phyloP scores from a whole-genome alignment of 2,888 invertebrate species.

The Eupithecia inturbata region DNA sequence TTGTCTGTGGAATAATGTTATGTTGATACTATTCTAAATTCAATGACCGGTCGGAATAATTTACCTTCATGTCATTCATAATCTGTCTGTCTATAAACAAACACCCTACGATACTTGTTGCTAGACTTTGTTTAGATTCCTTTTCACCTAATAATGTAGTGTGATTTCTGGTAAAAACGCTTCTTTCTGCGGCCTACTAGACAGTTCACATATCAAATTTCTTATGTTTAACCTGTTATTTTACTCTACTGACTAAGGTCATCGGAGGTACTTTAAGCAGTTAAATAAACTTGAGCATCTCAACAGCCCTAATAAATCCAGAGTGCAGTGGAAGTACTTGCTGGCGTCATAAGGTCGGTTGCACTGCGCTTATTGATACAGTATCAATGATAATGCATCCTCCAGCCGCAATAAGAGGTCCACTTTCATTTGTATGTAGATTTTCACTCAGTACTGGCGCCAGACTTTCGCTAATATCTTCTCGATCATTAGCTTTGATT shows the following conservation, averaged over 20 bases:
- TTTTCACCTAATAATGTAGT: background rate
- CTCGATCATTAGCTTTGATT: background rate
- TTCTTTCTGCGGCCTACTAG: background rate
- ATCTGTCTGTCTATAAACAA: background rate
- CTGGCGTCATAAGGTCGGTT: constrained; percentile 46
- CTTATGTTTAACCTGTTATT: background rate
- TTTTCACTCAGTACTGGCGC: constrained; percentile 19
- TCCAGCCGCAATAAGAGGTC: constrained; percentile 14
- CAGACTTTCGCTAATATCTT: background rate
- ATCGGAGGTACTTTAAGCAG: background rate
- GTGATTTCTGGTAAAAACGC: background rate
- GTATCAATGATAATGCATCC: constrained; percentile 35
- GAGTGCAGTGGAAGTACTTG: constrained; percentile 41
- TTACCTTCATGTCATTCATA: constrained; percentile 1
- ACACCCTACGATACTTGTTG: background rate
- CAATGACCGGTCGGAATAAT: background rate
- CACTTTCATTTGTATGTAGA: constrained; percentile 22
- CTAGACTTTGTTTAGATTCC: background rate
- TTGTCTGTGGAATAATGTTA: constrained; percentile 4
- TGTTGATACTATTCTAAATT: constrained; percentile 3
- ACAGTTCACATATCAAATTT: background rate
- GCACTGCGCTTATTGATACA: constrained; percentile 42
- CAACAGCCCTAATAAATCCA: constrained; percentile 36
- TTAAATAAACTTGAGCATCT: background rate
- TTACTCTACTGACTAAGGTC: background rate